Evolutionary conservation across 53 echinoderm and acorn worm species (phyloP).

Genomic region (Patiria pectinifera): DNA sequence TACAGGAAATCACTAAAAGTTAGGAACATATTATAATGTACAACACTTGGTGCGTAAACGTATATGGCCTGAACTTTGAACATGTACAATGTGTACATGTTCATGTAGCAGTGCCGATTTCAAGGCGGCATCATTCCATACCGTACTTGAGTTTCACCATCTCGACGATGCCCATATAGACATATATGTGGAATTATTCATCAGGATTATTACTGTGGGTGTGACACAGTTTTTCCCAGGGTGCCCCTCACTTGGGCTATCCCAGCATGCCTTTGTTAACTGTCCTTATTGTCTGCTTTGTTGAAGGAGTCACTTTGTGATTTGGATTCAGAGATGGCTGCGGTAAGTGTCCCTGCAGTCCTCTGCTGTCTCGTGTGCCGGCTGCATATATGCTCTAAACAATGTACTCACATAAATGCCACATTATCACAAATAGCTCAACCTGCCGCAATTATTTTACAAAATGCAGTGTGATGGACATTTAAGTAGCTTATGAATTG

Average conservation of each 20-base stretch:
- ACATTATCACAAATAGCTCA: neutral
- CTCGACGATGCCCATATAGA: neutral
- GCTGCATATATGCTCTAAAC: conserved; percentile 12
- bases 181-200: neutral
- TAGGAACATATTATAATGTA: too few species aligned
- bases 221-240: conserved; percentile 25
- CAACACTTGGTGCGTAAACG: too few species aligned
- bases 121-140: neutral
- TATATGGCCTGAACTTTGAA: too few species aligned
- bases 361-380: neutral
- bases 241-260: conserved; percentile 11
- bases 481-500: neutral
- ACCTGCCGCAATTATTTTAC: neutral
- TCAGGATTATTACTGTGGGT: neutral
- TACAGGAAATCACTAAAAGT: too few species aligned
- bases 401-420: neutral
- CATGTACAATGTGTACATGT: neutral
- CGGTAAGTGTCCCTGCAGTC: conserved; percentile 26
- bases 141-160: too few species aligned
- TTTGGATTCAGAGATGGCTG: conserved; percentile 29
- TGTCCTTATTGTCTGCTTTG: conserved; percentile 44
- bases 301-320: conserved; percentile 17
- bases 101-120: neutral
- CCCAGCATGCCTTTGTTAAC: conserved; percentile 55
- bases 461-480: neutral